Base-by-base conservation (phyloP, 1,140 invertebrate species). In the Caenorhabditis elegans region DNA sequence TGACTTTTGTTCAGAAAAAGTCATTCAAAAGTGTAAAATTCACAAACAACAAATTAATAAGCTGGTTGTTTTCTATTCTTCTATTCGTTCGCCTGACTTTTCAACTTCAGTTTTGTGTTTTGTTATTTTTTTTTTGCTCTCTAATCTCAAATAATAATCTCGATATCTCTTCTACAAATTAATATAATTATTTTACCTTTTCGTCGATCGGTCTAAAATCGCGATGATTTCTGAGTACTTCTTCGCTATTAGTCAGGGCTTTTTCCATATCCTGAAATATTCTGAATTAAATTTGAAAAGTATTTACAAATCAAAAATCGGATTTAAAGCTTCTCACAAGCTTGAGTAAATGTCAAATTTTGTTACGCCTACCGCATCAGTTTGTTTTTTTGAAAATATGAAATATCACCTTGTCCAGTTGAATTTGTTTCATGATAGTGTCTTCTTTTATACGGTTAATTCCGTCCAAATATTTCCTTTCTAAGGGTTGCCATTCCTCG, bases 121-220 rank as follows among this genome's bases (percentile, higher is more conserved):
- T n/a, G n/a, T n/a, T n/a, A n/a, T n/a, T n/a, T n/a, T n/a, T n/a
- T n/a, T n/a, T n/a, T n/a, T n/a, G n/a, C n/a, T n/a, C n/a, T n/a
- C n/a, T n/a, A n/a, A n/a, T n/a, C n/a, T n/a, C n/a, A n/a, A n/a
- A n/a, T n/a, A n/a, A n/a, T n/a, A n/a, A n/a, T n/a, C n/a, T n/a
- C n/a, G n/a, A n/a, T n/a, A n/a, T n/a, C n/a, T n/a, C n/a, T n/a
- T n/a, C n/a, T n/a, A n/a, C n/a, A n/a, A n/a, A n/a, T n/a, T n/a
- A n/a, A n/a, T n/a, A n/a, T n/a, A n/a, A n/a, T n/a, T n/a, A n/a
- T n/a, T n/a, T 22, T 22, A 70, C 60, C n/a, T 34, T 70, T 34
- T 70, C 60, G 39, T 70, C 60, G 39, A 70, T 22, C 22, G 60
- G 60, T 19, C 60, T 15, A 22, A 70, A 70, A 43, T 70, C 60